phyloP scores from a whole-genome alignment of 2,888 invertebrate genomes.

The Auanema freiburgensis region DNA sequence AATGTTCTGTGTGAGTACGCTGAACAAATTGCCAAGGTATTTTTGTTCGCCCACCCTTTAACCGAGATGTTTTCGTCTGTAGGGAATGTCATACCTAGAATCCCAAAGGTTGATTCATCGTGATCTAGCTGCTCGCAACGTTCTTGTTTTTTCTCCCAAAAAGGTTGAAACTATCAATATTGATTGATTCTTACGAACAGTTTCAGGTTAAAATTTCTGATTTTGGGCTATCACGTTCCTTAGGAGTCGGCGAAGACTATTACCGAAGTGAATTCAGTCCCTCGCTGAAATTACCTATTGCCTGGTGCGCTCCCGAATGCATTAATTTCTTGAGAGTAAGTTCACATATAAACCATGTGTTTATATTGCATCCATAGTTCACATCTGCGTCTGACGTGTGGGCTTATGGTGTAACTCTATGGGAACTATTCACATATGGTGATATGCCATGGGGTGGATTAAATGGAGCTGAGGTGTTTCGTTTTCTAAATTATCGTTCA shows the following conservation, averaged over 20 bases:
- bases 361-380: slow-evolving; percentile 69
- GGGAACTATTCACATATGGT: slow-evolving; percentile 99
- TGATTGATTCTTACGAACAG: neutral
- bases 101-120: slow-evolving; percentile 93
- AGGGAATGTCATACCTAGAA: slow-evolving; percentile 94
- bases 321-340: slow-evolving; percentile 81
- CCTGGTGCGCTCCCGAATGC: slow-evolving; percentile 98
- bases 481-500: slow-evolving; percentile 2
- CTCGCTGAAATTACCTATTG: slow-evolving; percentile 92
- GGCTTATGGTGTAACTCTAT: slow-evolving; percentile 96
- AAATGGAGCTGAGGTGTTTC: slow-evolving; percentile 78
- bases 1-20: slow-evolving; percentile 91
- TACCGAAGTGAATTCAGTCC: slow-evolving; percentile 98
- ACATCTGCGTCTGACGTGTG: slow-evolving; percentile 96
- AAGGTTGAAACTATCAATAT: slow-evolving; percentile 14
- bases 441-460: slow-evolving; percentile 96
- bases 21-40: slow-evolving; percentile 37
- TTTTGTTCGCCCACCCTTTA: neutral
- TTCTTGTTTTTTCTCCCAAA: slow-evolving; percentile 81
- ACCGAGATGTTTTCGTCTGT: neutral
- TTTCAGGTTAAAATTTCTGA: slow-evolving; percentile 87
- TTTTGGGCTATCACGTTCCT: slow-evolving; percentile 89
- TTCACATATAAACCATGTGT: neutral
- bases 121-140: slow-evolving; percentile 94
- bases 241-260: slow-evolving; percentile 97